Evolutionary conservation across 1,140 invertebrate species (phyloP), one percentile per base, ranked within the genome.

Genomic region (Belonocnema kinseyi): DNA sequence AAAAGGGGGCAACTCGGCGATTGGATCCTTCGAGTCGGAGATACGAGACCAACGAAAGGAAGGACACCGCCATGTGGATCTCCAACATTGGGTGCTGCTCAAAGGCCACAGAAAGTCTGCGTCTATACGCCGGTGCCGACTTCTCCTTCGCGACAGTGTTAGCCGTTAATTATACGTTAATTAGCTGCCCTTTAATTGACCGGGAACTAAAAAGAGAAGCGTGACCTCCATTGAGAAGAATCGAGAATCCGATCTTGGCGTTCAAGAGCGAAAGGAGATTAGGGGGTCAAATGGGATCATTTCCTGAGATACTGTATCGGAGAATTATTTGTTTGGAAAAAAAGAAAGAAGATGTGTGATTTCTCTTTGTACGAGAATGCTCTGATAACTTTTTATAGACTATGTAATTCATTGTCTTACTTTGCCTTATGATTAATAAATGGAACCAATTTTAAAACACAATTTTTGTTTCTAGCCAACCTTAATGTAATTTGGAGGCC

Each of bases 141-240:
- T 82, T 88, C 88, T 88, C 83, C 85, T 88, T 88, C 83, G 26
- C 84, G 80, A 76, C 85, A 88, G 89, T 90, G 89, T 90, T 88
- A 90, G 84, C 84, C 89, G 84, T 90, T 91, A 90, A 91, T 91
- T 91, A 91, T 86, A 84, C 86, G 84, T 91, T 91, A 91, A 91
- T 91, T 90, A 90, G 88, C 85, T 82, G 81, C 82, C 80, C 82
- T 86, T 88, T 88, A 89, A 89, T 90, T 90, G 87, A 85, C 77
- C 82, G 80, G 76, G 75, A 77, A 80, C n/a, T 78, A 72, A 70
- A 77, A 80, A 77, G 76, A 83, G 80, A 77, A 76, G 72, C 80
- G 74, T 74, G 76, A 70, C 61, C 61, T 66, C 61, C 26, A 66
- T 14, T 13, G 26, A 40, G 16, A n/a, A 40, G 14, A 66, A 66